These are phyloP conservation scores for Apamea crenata DNA, from an alignment of 2,888 invertebrate species.

Conservation along the genomic window DNA sequence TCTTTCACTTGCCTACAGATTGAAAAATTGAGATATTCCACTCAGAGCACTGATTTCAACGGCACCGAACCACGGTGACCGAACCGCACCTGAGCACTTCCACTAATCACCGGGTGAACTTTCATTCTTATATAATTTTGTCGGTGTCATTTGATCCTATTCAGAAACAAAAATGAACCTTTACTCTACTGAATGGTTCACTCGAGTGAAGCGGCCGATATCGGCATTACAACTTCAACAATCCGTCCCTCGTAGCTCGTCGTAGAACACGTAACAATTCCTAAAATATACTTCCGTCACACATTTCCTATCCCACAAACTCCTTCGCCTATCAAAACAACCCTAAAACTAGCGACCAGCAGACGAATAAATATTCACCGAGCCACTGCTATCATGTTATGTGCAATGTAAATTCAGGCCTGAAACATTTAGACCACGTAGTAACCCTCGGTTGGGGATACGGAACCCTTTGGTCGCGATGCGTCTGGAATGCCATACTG, in stretches of 20 bases:
- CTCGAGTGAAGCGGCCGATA: neutral
- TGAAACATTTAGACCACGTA: conserved; percentile 88
- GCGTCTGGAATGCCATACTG: conserved; percentile 67
- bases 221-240: neutral
- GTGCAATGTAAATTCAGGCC: conserved; percentile 80
- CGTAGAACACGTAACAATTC: neutral
- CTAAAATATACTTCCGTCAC: conserved; percentile 7
- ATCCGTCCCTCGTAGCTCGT: neutral
- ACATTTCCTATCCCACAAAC: conserved; percentile 10
- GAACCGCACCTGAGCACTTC: too few relatives aligned
- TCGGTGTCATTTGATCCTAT: neutral
- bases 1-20: too few relatives aligned
- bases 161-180: neutral
- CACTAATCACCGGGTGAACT: neutral
- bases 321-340: conserved; percentile 45
- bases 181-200: neutral
- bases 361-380: conserved; percentile 77
- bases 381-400: conserved; percentile 72
- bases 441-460: conserved; percentile 74
- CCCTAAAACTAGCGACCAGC: conserved; percentile 45
- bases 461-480: conserved; percentile 65
- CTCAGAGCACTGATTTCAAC: too few relatives aligned
- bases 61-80: too few relatives aligned
- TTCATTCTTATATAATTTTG: neutral
- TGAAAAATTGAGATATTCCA: too few relatives aligned